Evolutionary conservation across 2,113 vertebrate species (phyloP), one percentile per base, ranked within the genome.

Genomic region (Anoplopoma fimbria): DNA sequence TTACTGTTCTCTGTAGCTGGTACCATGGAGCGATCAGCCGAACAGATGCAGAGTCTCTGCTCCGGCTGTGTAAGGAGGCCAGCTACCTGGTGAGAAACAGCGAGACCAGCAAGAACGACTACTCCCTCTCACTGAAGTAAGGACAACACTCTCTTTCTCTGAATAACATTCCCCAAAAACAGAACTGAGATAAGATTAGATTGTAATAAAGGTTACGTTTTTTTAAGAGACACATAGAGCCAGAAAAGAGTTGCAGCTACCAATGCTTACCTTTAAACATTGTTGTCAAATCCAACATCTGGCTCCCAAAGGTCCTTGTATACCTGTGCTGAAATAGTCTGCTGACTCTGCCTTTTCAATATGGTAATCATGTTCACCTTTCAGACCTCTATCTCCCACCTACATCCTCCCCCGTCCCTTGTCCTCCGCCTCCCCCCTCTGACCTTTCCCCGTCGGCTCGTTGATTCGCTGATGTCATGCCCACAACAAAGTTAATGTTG

Each of bases 1-100:
- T 25, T 36, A 9, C 15, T 19, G 53, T 61, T 29, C 23, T 5
- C 38, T 78, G 81, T 88, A 99, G 98, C 93, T 99, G 98, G 98
- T 99, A 99, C 95, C 98, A 99, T 0, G 98, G 98, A 81, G 96
- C 98, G 64, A 98, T 99, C 96, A 99, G 98, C 89, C 94, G 98
- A 75, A 98, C 97, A 0, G 98, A 98, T 0, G 98, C 98, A 0
- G 98, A 99, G 95, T 96, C 96, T 40, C 95, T 99, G 88, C 96
- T 99, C 89, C 91, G 98, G 88, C 91, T 99, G 86, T 99, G 98
- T 94, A 98, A 98, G 90, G 98, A 99, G 90, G 97, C 98, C 91
- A 99, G 98, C 89, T 99, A 99, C 94, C 93, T 99, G 93, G 98
- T 99, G 87, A 96, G 98, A 87, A 98, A 99, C 96, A 99, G 98